Percentiles rank a stretch among this genome's conserved stretches.
Evolutionary conservation across 2,113 vertebrate genomes (phyloP).

Genomic region (Tiliqua scincoides): DNA sequence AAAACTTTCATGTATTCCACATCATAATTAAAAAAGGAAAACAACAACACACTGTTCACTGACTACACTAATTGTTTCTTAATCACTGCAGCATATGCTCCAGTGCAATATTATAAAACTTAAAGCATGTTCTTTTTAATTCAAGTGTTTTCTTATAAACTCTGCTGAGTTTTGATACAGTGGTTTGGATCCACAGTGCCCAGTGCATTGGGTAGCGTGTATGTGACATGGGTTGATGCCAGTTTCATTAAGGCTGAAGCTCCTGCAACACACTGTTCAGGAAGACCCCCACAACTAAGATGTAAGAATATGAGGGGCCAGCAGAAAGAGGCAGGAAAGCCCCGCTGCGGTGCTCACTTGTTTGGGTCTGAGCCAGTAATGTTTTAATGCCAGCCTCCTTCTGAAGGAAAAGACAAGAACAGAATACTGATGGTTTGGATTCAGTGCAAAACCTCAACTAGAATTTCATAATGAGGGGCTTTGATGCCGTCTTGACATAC

Average conservation of each 20-base stretch:
- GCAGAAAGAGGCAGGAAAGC: neutral
- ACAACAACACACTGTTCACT: constrained; percentile 46
- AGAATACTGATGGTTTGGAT: neutral
- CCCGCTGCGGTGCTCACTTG: neutral
- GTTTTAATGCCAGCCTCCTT: too few species aligned
- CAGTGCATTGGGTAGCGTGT: neutral
- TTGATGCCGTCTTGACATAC: neutral
- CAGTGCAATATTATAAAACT: neutral
- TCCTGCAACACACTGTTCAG: neutral
- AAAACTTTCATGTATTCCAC: neutral
- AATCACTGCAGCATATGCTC: constrained; percentile 17
- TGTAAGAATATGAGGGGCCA: neutral
- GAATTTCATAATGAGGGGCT: constrained; percentile 12
- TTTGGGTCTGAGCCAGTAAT: neutral
- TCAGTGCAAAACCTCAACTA: too few species aligned
- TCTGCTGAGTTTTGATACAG: neutral
- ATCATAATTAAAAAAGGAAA: constrained; percentile 49
- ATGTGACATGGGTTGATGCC: too few species aligned
- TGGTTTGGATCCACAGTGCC: neutral
- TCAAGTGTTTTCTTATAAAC: neutral
- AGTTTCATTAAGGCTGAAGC: neutral
- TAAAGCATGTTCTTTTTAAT: neutral
- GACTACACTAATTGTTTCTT: constrained; percentile 57
- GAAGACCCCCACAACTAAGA: neutral
- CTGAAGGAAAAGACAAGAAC: constrained; percentile 2